Conservation (phyloP, 2,113 vertebrate species). For the Eretmochelys imbricata region DNA sequence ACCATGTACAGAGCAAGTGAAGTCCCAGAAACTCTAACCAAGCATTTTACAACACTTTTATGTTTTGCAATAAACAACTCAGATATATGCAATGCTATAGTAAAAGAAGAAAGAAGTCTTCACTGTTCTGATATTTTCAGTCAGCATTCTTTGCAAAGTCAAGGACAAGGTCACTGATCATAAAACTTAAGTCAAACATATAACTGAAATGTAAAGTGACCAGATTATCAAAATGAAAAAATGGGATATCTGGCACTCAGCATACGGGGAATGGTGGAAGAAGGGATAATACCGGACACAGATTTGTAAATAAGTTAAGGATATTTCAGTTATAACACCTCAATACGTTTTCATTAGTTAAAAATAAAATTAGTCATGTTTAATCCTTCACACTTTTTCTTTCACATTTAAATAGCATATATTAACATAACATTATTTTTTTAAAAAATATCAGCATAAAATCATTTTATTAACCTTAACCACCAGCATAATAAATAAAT, state of each 20-base stretch:
- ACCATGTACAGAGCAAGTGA: neutral
- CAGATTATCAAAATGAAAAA: neutral
- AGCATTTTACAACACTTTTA: neutral
- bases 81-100: neutral
- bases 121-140: neutral
- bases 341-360: neutral
- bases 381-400: neutral
- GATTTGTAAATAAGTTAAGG: neutral
- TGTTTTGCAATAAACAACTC: neutral
- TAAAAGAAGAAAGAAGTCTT: neutral
- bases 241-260: neutral
- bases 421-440: neutral
- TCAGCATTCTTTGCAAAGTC: neutral
- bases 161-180: neutral
- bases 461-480: neutral
- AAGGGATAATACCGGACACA: neutral
- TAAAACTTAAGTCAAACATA: neutral
- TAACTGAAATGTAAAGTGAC: neutral
- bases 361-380: neutral
- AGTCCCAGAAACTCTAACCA: constrained; percentile 9
- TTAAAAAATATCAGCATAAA: neutral
- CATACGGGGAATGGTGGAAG: neutral
- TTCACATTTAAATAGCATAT: neutral
- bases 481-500: neutral
- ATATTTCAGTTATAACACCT: neutral